Evolutionary conservation across 2,113 vertebrate species (phyloP).

Genomic region (Spilogale gracilis): DNA sequence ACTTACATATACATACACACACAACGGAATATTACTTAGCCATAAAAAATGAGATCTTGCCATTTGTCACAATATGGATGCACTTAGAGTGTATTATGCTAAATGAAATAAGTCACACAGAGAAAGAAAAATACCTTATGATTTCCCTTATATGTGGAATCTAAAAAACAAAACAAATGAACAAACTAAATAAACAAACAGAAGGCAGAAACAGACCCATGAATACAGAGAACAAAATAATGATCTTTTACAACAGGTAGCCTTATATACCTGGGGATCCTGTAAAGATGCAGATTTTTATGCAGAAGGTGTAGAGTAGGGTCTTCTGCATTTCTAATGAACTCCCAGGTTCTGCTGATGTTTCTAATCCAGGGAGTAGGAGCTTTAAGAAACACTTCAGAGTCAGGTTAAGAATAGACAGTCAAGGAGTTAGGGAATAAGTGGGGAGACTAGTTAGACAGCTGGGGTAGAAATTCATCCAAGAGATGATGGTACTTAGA

Average conservation of each 20-base stretch:
- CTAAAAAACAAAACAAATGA: neutral
- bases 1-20: neutral
- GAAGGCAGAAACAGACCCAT: neutral
- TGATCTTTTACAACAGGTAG: neutral
- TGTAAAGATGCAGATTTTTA: neutral
- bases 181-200: neutral
- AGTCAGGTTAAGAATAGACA: neutral
- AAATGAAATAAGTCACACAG: neutral
- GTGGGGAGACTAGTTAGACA: neutral
- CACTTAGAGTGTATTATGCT: neutral
- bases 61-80: neutral
- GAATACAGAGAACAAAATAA: neutral
- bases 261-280: neutral
- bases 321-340: neutral
- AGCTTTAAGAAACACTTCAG: neutral
- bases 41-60: neutral
- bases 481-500: neutral
- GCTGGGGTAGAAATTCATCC: neutral
- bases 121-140: neutral
- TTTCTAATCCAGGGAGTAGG: neutral
- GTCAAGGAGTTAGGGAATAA: neutral
- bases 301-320: neutral
- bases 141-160: neutral
- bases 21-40: neutral
- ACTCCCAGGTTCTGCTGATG: neutral